A percentile compares a stretch with the other conserved stretches of the same genome.
Evolutionary conservation across 2,888 invertebrate genomes (phyloP).

Genomic region (Lottia gigantea): DNA sequence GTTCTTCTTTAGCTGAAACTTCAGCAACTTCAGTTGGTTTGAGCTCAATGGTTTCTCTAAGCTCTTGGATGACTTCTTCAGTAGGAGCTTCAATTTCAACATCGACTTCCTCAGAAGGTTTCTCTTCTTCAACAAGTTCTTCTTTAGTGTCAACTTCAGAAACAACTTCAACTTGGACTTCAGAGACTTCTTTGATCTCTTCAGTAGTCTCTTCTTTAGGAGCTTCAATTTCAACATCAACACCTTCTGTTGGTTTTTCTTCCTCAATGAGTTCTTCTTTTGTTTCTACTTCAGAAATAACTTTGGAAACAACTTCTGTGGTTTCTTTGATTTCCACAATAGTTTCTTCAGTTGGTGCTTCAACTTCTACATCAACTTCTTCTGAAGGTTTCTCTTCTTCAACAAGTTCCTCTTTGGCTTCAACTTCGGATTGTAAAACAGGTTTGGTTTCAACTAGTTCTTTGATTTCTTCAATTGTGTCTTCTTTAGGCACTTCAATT

Average conservation of each 20-base stretch:
- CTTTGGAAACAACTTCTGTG: neutral
- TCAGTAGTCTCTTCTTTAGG: slow-evolving; percentile 31
- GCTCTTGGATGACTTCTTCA: slow-evolving; percentile 32
- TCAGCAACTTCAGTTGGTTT: slow-evolving; percentile 26
- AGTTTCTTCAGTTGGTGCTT: slow-evolving; percentile 21
- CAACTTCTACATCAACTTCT: slow-evolving; percentile 21
- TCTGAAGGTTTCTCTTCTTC: slow-evolving; percentile 20
- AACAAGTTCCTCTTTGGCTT: slow-evolving; percentile 26
- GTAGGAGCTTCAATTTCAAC: slow-evolving; percentile 31
- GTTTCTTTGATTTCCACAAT: slow-evolving; percentile 23
- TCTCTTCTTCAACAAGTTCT: slow-evolving; percentile 23
- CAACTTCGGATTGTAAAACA: slow-evolving; percentile 22
- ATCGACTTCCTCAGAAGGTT: slow-evolving; percentile 27
- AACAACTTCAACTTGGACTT: slow-evolving; percentile 22
- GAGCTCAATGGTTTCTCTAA: slow-evolving; percentile 19
- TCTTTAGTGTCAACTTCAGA: slow-evolving; percentile 21
- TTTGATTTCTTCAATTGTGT: slow-evolving; percentile 29
- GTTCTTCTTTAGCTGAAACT: slow-evolving; percentile 30
- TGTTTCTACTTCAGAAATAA: slow-evolving; percentile 14
- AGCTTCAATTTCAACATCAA: slow-evolving; percentile 24
- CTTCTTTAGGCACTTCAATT: slow-evolving; percentile 15
- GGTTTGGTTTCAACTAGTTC: neutral
- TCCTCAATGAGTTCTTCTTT: slow-evolving; percentile 16
- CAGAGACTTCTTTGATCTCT: slow-evolving; percentile 18
- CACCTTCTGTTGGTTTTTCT: slow-evolving; percentile 9